Evolutionary conservation across 1,140 invertebrate species (phyloP), one percentile per base, ranked within the genome.

Genomic region (Euwallacea similis): DNA sequence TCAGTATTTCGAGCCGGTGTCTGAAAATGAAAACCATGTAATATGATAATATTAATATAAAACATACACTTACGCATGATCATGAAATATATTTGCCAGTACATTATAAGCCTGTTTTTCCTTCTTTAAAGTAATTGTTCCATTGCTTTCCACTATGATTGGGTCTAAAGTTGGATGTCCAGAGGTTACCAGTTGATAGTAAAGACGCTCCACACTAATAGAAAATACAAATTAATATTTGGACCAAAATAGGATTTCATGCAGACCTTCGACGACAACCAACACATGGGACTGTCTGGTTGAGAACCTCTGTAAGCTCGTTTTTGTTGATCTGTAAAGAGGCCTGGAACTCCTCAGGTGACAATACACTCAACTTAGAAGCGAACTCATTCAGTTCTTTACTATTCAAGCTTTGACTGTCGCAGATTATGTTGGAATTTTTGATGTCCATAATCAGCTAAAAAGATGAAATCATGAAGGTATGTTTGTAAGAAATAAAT

Each of bases 381-480:
- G 87, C 85, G 82, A 96, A 96, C 76, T 93, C 90, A 72, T 94
- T 92, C 66, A 94, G 82, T 75, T 94, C 92, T 76, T 91, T 92
- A 62, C 92, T 92, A 77, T 89, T 87, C 43, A 90, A 85, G 78
- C 88, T 83, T 43, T 90, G 87, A 83, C 89, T 89, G 81, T 93
- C 90, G 80, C 90, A 92, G 63, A 92, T 88, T 68, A 93, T 86
- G 79, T 91, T 92, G 79, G 92, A 89, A 76, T 87, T 87, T 82
- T 88, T 92, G 77, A 96, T 87, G 84, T 96, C 93, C 89, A 96
- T 93, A 69, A 96, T 88, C 92, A 97, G 93, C 94, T 96, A 82
- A 83, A 86, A 73, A 55, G 53, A 59, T 61, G 64, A 16, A 50
- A 56, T 65, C 16, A 47, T 62, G 56, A 7, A 67, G 21, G 7